Evolutionary conservation across 2,113 vertebrate species (phyloP), one percentile per base, ranked within the genome.

Genomic region (Rhagologus leucostigma): DNA sequence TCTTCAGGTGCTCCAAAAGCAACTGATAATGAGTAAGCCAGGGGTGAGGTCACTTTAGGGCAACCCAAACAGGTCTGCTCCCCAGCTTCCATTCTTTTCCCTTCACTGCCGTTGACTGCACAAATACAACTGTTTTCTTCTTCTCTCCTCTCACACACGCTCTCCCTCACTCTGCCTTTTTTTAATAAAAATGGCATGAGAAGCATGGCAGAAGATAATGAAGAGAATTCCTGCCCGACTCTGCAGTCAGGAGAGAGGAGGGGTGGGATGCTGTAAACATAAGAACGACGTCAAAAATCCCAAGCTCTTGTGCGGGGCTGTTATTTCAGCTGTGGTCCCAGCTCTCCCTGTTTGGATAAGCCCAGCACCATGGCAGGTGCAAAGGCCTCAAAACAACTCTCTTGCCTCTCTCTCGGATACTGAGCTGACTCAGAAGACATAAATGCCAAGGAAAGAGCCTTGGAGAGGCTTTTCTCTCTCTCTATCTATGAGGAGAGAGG

Each of bases 321-420:
- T 98, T 98, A 89, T 98, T 97, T 93, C 98, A 98, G 98, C 97
- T 98, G 97, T 13, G 18, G 39, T 20, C 67, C 39, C 0, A 80
- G 74, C 91, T 87, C 71, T 27, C 3, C 18, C 86, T 97, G 90
- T 96, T 97, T 97, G 93, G 87, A 94, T 94, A 98, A 96, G 84
- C 41, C 69, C 84, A 94, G 46, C 1, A 27, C 68, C 95, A 91
- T 77, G 94, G 92, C 97, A 98, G 98, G 97, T 98, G 96, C 94
- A 95, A 90, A 65, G 60, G 60, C 65, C 83, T 79, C 60, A 69
- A 65, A 96, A 95, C 89, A 89, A 62, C 29, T 80, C 70, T 95
- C 71, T 68, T 55, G 60, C 82, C 29, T 84, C 49, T 73, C 47
- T 89, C 69, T 23, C 64, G 53, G 59, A 41, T 11, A 13, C 68